A percentile compares a stretch with the other conserved stretches of the same genome.
These are phyloP conservation scores for Bactericera cockerelli DNA, from an alignment of 1,140 invertebrate species.

Conservation along the genomic window DNA sequence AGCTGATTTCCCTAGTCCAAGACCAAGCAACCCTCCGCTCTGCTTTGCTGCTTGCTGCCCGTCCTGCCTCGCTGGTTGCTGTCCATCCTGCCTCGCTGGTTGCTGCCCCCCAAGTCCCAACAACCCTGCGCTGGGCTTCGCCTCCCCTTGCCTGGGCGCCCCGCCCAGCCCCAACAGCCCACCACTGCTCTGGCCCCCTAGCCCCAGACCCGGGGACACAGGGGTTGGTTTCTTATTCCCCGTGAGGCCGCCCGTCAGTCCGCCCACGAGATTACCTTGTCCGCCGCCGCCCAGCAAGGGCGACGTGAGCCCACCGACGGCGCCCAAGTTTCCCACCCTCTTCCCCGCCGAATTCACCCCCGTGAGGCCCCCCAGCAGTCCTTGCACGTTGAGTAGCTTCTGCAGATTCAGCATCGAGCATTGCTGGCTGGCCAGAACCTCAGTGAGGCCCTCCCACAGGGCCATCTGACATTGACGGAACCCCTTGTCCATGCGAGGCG, in stretches of 20 bases:
- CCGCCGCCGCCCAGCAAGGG: too few species aligned
- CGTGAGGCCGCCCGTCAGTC: neutral
- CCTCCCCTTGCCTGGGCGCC: neutral
- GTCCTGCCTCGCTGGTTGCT: too few species aligned
- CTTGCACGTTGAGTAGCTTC: constrained; percentile 17
- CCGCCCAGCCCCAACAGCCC: neutral
- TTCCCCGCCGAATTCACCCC: neutral
- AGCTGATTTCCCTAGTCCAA: too few species aligned
- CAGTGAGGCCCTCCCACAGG: constrained; percentile 36
- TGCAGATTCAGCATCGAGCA: constrained; percentile 8
- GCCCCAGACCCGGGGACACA: too few species aligned
- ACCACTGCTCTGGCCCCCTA: too few species aligned
- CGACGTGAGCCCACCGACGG: neutral
- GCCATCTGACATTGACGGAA: constrained; percentile 44
- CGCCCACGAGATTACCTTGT: neutral
- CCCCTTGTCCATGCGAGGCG: constrained; percentile 31
- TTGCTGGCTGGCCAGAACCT: constrained; percentile 32
- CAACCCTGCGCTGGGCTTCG: too few species aligned
- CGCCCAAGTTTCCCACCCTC: too few species aligned
- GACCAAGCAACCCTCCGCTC: too few species aligned
- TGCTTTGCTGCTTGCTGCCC: too few species aligned
- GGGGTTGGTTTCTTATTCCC: too few species aligned
- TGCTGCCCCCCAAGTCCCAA: too few species aligned
- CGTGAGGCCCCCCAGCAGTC: constrained; percentile 27
- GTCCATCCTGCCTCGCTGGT: too few species aligned